These are phyloP conservation scores for Megalonaias nervosa DNA, from an alignment of 1,140 invertebrate species.

Conservation along the genomic window DNA sequence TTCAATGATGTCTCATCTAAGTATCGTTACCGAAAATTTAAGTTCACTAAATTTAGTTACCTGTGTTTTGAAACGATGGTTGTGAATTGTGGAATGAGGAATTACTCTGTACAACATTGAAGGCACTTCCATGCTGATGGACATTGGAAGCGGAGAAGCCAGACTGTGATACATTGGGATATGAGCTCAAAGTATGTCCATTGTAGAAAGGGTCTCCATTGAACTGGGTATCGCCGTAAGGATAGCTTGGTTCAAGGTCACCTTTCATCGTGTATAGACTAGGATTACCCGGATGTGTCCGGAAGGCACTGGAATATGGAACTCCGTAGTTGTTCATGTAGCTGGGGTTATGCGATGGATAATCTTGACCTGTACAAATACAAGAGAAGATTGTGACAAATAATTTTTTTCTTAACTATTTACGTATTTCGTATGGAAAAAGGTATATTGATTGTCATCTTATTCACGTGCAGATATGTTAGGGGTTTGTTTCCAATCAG, in stretches of 20 bases:
- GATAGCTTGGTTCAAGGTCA: slow-evolving; percentile 54
- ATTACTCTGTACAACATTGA: slow-evolving; percentile 62
- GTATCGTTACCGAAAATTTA: too few relatives aligned
- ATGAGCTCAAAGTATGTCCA: slow-evolving; percentile 24
- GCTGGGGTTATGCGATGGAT: slow-evolving; percentile 31
- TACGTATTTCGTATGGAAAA: too few relatives aligned
- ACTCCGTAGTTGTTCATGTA: slow-evolving; percentile 25
- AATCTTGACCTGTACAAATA: slow-evolving; percentile 43
- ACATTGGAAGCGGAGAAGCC: slow-evolving; percentile 25
- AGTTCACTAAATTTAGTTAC: slow-evolving; percentile 17
- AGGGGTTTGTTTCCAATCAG: too few relatives aligned
- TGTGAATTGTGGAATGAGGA: slow-evolving; percentile 29
- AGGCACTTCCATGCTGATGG: slow-evolving; percentile 56
- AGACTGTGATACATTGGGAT: slow-evolving; percentile 30
- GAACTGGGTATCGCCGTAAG: slow-evolving; percentile 40
- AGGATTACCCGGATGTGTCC: slow-evolving; percentile 37
- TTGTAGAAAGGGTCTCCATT: slow-evolving; percentile 37
- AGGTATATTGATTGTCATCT: too few relatives aligned
- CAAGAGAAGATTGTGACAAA: background rate
- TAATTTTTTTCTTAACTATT: too few relatives aligned
- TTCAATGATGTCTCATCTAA: too few relatives aligned
- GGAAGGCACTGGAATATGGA: slow-evolving; percentile 44
- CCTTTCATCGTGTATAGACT: slow-evolving; percentile 50
- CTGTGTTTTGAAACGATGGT: slow-evolving; percentile 32
- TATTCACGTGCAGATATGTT: too few relatives aligned